Percentiles rank a stretch among this genome's conserved stretches.
Conservation (phyloP, 2,797 vertebrate genomes). For the Acanthiza pusilla region DNA sequence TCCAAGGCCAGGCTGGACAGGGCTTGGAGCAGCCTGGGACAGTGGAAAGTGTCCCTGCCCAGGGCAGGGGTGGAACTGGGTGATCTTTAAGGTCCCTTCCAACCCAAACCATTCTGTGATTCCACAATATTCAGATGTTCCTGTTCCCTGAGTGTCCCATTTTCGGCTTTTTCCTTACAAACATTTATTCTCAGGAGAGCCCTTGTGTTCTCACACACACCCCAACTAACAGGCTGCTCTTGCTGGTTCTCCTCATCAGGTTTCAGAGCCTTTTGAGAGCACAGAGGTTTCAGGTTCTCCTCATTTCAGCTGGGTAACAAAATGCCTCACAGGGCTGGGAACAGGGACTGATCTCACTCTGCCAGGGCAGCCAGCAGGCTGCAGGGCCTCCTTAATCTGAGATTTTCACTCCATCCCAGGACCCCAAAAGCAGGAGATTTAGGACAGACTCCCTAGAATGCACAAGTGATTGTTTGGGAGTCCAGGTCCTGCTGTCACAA, state of each 20-base stretch:
- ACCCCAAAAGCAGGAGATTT: background rate
- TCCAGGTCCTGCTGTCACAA: background rate
- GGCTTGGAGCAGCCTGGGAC: fast-evolving
- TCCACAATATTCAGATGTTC: background rate
- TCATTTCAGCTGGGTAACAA: background rate
- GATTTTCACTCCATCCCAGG: too few species aligned
- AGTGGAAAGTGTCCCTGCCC: background rate
- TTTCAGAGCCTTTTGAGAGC: background rate
- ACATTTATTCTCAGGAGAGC: background rate
- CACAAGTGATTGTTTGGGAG: background rate
- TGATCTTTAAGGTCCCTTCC: background rate
- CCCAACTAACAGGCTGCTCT: background rate
- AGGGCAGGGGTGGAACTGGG: too few species aligned
- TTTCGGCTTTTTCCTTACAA: background rate
- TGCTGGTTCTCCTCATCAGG: background rate
- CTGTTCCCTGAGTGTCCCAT: background rate
- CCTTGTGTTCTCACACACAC: background rate
- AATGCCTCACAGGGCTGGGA: fast-evolving
- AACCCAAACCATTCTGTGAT: background rate
- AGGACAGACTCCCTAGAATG: background rate
- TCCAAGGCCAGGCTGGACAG: fast-evolving
- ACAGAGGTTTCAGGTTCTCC: background rate
- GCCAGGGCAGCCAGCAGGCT: background rate
- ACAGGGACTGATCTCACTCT: fast-evolving
- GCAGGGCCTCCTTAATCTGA: background rate